phyloP scores from a whole-genome alignment of 2,797 vertebrate genomes.

The Schizopygopsis malacanthus region DNA sequence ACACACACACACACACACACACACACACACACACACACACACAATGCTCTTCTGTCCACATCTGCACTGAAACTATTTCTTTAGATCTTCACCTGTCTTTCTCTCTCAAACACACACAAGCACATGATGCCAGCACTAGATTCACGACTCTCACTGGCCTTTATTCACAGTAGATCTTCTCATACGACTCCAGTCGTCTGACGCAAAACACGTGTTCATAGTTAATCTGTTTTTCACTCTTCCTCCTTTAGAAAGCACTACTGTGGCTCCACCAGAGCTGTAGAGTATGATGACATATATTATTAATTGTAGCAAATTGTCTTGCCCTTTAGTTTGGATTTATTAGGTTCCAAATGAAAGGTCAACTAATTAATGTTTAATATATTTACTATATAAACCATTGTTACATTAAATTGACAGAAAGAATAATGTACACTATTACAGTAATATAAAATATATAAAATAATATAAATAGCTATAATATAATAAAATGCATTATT shows the following conservation, averaged over 20 bases:
- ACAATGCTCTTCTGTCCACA: constrained; percentile 72
- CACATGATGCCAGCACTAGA: background rate
- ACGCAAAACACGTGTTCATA: constrained; percentile 21
- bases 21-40: constrained; percentile 33
- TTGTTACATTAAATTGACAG: background rate
- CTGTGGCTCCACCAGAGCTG: background rate
- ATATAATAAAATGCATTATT: background rate
- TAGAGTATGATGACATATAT: background rate
- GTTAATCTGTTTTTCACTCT: constrained; percentile 26
- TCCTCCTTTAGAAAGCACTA: background rate
- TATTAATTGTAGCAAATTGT: background rate
- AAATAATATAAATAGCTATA: background rate
- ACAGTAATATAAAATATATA: background rate
- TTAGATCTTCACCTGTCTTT: constrained; percentile 59
- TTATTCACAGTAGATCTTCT: constrained; percentile 15
- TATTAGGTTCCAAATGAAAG: background rate
- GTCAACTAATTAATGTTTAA: background rate
- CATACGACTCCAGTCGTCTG: constrained; percentile 1
- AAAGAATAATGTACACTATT: background rate
- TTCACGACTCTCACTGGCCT: constrained; percentile 6
- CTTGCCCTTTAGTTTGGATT: background rate
- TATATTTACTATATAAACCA: background rate
- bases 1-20: constrained; percentile 36
- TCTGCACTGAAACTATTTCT: constrained; percentile 67
- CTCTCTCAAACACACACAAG: constrained; percentile 56